phyloP scores from a whole-genome alignment of 2,113 vertebrate genomes.

The Phodopus roborovskii region DNA sequence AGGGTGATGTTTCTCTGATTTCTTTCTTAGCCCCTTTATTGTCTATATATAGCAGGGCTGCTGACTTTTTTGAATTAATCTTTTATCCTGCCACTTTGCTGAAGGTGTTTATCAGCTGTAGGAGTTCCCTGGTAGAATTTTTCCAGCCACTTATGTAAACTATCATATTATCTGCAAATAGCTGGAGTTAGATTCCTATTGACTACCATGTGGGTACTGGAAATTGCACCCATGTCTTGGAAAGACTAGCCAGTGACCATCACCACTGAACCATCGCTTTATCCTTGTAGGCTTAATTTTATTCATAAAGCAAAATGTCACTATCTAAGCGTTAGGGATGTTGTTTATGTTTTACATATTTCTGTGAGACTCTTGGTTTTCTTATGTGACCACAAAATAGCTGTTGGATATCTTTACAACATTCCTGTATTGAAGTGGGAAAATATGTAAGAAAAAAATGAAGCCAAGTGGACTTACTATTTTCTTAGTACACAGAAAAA shows the following conservation, averaged over 20 bases:
- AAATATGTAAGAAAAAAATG: not conserved
- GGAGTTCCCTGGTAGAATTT: no score
- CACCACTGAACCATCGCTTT: not conserved
- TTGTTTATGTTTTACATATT: not conserved
- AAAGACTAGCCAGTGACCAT: not conserved
- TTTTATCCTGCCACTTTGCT: no score
- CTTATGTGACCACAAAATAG: not conserved
- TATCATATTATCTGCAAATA: no score
- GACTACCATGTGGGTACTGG: not conserved
- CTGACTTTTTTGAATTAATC: no score
- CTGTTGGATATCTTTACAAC: not conserved
- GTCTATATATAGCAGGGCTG: no score
- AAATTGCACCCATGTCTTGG: not conserved
- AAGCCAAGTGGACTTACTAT: not conserved
- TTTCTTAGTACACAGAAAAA: not conserved
- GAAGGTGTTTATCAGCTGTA: no score
- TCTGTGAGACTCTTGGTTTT: not conserved
- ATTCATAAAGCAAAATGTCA: not conserved
- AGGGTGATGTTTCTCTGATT: no score
- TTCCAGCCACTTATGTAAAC: no score
- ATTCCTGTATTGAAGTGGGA: not conserved
- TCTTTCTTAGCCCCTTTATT: no score
- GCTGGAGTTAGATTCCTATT: no score
- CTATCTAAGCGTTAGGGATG: not conserved
- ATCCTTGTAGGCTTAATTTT: not conserved